These are phyloP conservation scores for Anguilla pacifica DNA, from an alignment of 2,797 vertebrate genomes.

Conservation along the genomic window DNA sequence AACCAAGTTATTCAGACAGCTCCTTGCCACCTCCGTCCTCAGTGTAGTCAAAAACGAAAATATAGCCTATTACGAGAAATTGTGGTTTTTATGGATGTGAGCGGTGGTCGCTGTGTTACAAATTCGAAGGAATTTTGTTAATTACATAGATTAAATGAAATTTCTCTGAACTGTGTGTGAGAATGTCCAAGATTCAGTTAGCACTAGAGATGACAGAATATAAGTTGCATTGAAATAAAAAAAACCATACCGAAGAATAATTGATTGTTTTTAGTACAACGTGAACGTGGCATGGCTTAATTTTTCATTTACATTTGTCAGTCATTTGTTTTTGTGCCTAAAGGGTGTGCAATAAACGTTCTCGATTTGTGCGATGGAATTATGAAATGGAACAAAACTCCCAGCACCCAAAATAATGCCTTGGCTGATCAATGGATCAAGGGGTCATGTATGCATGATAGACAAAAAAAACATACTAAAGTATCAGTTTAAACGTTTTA, in stretches of 20 bases:
- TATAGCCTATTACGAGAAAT: background rate
- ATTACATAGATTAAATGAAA: background rate
- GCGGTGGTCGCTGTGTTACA: background rate
- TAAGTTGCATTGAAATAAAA: no score
- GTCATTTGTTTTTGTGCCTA: background rate
- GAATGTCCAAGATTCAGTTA: background rate
- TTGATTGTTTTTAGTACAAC: background rate
- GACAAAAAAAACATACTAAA: background rate
- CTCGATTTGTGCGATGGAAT: background rate
- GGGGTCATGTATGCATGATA: background rate
- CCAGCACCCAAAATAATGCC: background rate
- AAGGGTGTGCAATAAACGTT: background rate
- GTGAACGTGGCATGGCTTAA: background rate
- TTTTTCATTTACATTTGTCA: background rate
- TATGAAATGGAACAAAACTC: background rate
- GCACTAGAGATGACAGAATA: no score
- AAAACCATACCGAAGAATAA: no score
- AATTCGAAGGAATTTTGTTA: background rate
- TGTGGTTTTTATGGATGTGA: background rate
- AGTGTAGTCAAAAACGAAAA: background rate
- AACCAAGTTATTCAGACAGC: background rate
- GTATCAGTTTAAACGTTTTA: conserved; percentile 49
- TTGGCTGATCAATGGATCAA: background rate
- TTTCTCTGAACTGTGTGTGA: background rate
- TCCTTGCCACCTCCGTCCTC: background rate